Percentiles rank a stretch among this genome's conserved stretches.
These are phyloP conservation scores for Leptodactylus fuscus DNA, from an alignment of 2,113 vertebrate species.

Conservation along the genomic window DNA sequence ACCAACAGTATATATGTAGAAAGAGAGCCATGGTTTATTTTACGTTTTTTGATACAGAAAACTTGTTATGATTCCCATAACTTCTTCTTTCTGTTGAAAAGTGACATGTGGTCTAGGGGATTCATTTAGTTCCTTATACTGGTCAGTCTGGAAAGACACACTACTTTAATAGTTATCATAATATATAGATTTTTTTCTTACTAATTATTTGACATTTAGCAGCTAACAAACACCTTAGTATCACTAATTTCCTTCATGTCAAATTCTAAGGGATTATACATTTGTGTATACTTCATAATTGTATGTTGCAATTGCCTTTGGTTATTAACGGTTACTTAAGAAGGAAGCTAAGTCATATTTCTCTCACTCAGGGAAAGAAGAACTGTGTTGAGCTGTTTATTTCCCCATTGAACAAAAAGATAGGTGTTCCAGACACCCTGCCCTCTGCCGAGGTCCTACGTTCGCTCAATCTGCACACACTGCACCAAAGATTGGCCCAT, in stretches of 20 bases:
- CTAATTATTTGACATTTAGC: not conserved
- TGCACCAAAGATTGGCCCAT: slow-evolving; percentile 86
- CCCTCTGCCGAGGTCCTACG: slow-evolving; percentile 88
- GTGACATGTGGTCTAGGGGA: not conserved
- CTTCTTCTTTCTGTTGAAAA: not conserved
- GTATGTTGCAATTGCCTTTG: slow-evolving; percentile 4
- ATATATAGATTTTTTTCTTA: not conserved
- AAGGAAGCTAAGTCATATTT: slow-evolving; percentile 39
- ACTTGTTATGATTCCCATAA: not conserved
- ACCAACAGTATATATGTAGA: not conserved
- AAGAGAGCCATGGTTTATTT: not conserved
- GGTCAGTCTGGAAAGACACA: not conserved
- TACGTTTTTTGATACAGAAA: not conserved
- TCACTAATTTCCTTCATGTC: no score
- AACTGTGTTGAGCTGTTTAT: slow-evolving; percentile 93
- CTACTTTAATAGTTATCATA: not conserved
- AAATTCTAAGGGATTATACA: no score
- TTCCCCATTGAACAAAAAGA: slow-evolving; percentile 79
- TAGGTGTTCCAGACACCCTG: slow-evolving; percentile 77
- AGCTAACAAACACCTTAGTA: no score
- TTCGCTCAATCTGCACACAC: slow-evolving; percentile 87
- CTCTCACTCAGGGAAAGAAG: slow-evolving; percentile 80
- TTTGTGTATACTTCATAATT: not conserved
- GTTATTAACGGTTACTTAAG: not conserved
- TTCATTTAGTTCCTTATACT: not conserved